Evolutionary conservation across 2,888 invertebrate species (phyloP), one percentile per base, ranked within the genome.

Genomic region (Campaea margaritaria): DNA sequence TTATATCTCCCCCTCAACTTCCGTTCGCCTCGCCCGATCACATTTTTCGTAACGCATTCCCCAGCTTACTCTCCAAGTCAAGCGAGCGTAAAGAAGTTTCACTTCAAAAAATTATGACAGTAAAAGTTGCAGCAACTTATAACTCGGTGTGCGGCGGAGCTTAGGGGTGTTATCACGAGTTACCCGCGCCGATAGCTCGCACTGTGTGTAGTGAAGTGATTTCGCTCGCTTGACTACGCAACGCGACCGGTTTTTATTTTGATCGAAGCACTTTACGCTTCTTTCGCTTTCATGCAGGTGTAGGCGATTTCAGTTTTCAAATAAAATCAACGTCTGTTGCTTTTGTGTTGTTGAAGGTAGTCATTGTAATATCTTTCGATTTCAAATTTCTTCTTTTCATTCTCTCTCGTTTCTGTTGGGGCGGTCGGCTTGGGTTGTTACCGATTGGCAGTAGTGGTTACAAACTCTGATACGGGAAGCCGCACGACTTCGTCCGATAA

Each of bases 201-300:
- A 13, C 52, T 51, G 65, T 64, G 67, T 64, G 67, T 65, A 64
- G 15, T 62, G 65, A 63, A 65, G 63, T 68, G 67, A 65, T 68
- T 62, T 63, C 53, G 57, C 49, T 62, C 65, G 63, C 64, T 61
- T 55, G 53, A 51, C 61, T 63, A 52, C 55, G 39, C 36, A 48
- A 43, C 12, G 31, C 41, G 54, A 42, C 12, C 50, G 54, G 53
- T 38, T 55, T 59, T 61, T 65, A 61, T 62, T 53, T 57, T 57
- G 45, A 60, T 57, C 42, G 27, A 28, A 21, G 45, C 52, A 39
- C 47, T 47, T 21, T 15, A 60, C 45, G 42, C 13, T 55, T 43
- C 16, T 51, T 46, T 52, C 51, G 16, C 51, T 56, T 43, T 49
- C 53, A 49, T 38, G 42, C 51, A 41, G 55, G 61, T 50, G 16